Evolutionary conservation across 92 coral and sea anemone species (phyloP).

Genomic region (Umimayanthus kanabou): DNA sequence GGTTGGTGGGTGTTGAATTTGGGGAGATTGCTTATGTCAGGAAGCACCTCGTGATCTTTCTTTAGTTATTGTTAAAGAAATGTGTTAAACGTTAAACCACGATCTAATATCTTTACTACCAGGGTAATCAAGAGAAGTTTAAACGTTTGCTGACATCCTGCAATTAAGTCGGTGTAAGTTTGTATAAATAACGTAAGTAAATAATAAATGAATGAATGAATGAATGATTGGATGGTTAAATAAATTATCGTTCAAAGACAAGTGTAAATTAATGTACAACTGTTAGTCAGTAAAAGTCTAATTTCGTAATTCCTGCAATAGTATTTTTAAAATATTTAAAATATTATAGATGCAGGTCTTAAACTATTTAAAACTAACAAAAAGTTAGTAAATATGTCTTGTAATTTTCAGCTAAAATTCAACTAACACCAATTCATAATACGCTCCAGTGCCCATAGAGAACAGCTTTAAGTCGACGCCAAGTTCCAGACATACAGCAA

Average conservation of each 20-base stretch:
- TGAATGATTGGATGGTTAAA: neutral
- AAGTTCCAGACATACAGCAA: too few relatives aligned
- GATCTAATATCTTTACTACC: neutral
- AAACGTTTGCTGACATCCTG: conserved; percentile 43
- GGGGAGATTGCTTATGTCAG: neutral
- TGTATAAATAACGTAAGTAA: conserved; percentile 20
- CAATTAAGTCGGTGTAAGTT: conserved; percentile 18
- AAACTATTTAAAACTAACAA: neutral
- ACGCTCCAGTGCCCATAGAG: too few relatives aligned
- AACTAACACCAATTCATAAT: too few relatives aligned
- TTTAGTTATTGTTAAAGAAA: neutral
- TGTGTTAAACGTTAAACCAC: neutral
- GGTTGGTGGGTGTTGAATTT: too few relatives aligned
- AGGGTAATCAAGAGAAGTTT: conserved; percentile 49
- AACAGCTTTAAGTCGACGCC: too few relatives aligned
- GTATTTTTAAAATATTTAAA: neutral
- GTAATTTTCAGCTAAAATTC: neutral
- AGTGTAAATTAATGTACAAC: too few relatives aligned
- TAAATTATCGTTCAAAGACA: too few relatives aligned
- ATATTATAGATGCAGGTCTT: neutral
- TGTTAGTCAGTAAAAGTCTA: too few relatives aligned
- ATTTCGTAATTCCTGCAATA: neutral
- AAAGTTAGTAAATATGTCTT: too few relatives aligned
- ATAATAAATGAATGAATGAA: neutral
- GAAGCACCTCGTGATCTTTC: too few relatives aligned